Base-by-base conservation (phyloP, 2,888 invertebrate species). In the Luperina nickerlii region DNA sequence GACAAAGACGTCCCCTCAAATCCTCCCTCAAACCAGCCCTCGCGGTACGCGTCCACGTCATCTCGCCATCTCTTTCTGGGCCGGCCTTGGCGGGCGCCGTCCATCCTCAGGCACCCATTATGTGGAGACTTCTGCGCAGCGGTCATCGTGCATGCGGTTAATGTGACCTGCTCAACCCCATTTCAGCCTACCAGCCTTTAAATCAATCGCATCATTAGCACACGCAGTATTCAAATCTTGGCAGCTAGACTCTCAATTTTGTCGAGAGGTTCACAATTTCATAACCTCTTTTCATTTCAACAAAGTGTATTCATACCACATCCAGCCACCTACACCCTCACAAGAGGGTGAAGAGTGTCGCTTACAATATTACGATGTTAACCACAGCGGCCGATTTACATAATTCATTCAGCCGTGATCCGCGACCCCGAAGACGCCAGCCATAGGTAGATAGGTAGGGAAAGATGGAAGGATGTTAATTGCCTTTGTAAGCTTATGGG, bases 361-460 rank as follows among this genome's bases (percentile, higher is more conserved):
- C 94, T 96, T 96, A 96, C 96, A 96, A 96, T 96, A 97, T 96
- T 96, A 96, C 95, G 95, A 95, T 95, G 96, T 96, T 96, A 97
- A 96, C 96, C 96, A 94, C 96, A 92, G 92, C 90, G 92, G 93
- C 92, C 93, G 95, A 96, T 97, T 96, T 96, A 93, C 96, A 96
- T 97, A 96, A 96, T 96, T 96, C 96, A 96, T 96, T 95, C 81
- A 80, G 65, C 81, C 82, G 76, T 89, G 89, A 89, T 85, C 87
- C 85, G 89, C 87, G 91, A 91, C 90, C 89, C 90, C 81, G 79
- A 87, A 85, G 81, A 80, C 85, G 79, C 48, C 45, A 42, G 13
- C 63, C 38, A 45, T 62, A 66, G 27, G 72, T 62, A 66, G 27
- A 69, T 62, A 63, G 76, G 86, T 88, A 93, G 93, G 93, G 92